phyloP scores from a whole-genome alignment of 2,113 vertebrate species.

The Nothocercus nigrocapillus region DNA sequence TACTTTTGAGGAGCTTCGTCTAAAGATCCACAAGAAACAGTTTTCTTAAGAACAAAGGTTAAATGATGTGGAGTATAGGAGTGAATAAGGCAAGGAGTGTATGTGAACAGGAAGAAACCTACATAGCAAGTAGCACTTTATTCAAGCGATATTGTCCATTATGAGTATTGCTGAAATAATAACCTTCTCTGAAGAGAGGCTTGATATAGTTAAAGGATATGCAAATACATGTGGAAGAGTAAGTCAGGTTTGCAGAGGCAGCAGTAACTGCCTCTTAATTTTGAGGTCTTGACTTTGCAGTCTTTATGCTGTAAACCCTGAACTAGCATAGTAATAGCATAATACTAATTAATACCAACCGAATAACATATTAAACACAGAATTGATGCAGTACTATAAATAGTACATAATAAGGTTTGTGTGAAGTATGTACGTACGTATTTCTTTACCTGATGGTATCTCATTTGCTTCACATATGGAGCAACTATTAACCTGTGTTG shows the following conservation, averaged over 20 bases:
- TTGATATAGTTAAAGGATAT: neutral
- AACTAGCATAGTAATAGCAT: neutral
- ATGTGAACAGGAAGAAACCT: neutral
- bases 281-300: neutral
- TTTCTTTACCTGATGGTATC: neutral
- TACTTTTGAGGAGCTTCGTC: neutral
- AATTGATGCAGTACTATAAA: neutral
- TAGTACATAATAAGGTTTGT: neutral
- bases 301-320: neutral
- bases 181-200: neutral
- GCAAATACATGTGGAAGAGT: neutral
- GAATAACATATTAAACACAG: neutral
- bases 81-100: neutral
- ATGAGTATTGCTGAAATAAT: neutral
- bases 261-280: neutral
- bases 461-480: neutral
- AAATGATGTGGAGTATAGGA: neutral
- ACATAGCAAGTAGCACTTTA: neutral
- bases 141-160: neutral
- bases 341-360: neutral
- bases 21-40: neutral
- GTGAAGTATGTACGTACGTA: neutral
- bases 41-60: neutral
- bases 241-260: neutral
- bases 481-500: neutral